These are phyloP conservation scores for Parochlus steinenii DNA, from an alignment of 2,888 invertebrate species.

Conservation along the genomic window DNA sequence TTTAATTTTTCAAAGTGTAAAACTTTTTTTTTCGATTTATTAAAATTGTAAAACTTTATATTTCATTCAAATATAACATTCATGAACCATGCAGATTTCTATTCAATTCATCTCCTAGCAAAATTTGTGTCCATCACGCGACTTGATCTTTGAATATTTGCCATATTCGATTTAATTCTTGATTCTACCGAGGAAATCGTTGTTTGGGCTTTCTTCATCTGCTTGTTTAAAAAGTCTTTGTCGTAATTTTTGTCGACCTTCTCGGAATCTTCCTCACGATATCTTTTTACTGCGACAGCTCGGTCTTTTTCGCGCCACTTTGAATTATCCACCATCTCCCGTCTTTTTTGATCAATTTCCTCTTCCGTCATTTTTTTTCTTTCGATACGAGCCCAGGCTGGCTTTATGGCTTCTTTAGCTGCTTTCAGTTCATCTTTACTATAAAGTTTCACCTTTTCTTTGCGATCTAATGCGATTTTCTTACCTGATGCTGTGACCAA, in stretches of 20 bases:
- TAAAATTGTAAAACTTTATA: too few species aligned
- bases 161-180: constrained; percentile 72
- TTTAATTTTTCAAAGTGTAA: too few species aligned
- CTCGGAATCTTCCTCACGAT: constrained; percentile 36
- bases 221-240: constrained; percentile 33
- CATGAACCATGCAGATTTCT: too few species aligned
- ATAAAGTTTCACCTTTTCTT: constrained; percentile 3
- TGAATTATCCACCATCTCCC: constrained; percentile 76
- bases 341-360: constrained; percentile 51
- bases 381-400: constrained; percentile 5
- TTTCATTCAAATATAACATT: too few species aligned
- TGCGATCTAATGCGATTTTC: constrained; percentile 5
- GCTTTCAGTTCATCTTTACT: constrained; percentile 7
- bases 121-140: constrained; percentile 73
- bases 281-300: constrained; percentile 41
- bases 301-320: constrained; percentile 48
- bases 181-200: constrained; percentile 61
- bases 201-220: constrained; percentile 29
- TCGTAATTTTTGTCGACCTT: constrained; percentile 32
- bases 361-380: constrained; percentile 34
- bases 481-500: constrained; percentile 7
- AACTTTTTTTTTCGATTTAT: too few species aligned
- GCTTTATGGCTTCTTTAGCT: constrained; percentile 1
- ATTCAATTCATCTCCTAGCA: constrained; percentile 39
- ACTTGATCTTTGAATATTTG: constrained; percentile 72